Evolutionary conservation across 2,113 vertebrate genomes (phyloP), one percentile per base, ranked within the genome.

Genomic region (Panthera tigris): DNA sequence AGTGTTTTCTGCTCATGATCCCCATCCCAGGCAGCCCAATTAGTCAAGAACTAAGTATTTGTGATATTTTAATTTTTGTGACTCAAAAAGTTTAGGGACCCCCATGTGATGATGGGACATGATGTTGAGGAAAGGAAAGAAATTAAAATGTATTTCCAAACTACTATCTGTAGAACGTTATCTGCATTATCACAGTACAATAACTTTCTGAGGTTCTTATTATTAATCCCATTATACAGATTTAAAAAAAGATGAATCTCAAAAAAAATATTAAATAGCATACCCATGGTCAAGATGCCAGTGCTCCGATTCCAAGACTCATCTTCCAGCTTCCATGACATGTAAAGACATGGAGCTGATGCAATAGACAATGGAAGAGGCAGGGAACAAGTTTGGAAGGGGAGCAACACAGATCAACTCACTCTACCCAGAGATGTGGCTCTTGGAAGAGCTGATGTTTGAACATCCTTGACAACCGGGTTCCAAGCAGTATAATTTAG

Each of bases 321-420:
- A 13, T 68, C 41, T 41, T 33, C 66, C 61, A 50, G 55, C 25
- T 55, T 76, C 25, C 39, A 4, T 45, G 19, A 4, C 25, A 7
- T 1, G 36, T 31, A 7, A 66, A 97, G 52, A 41, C 1, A 1
- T 13, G 63, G 92, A 88, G 4, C 14, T 41, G 13, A 39, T 31
- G 19, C 11, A 36, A 1, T 4, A 76, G 15, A 4, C 50, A 33
- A 16, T 0, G 4, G 21, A 14, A 11, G 41, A 3, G 5, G 27
- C 4, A 1, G 7, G 69, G 23, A 55, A 8, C 19, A 11, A 14
- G 6, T 19, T 16, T 73, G 21, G 23, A 19, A 66, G 16, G 1
- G 4, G 14, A 39, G 29, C 39, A 14, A 66, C 29, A 12, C 15
- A 76, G 61, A 52, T 6, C 1, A 1, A 4, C 66, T 61, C 27